These are phyloP conservation scores for Coracopsis vasa DNA, from an alignment of 2,113 vertebrate species.

Conservation along the genomic window DNA sequence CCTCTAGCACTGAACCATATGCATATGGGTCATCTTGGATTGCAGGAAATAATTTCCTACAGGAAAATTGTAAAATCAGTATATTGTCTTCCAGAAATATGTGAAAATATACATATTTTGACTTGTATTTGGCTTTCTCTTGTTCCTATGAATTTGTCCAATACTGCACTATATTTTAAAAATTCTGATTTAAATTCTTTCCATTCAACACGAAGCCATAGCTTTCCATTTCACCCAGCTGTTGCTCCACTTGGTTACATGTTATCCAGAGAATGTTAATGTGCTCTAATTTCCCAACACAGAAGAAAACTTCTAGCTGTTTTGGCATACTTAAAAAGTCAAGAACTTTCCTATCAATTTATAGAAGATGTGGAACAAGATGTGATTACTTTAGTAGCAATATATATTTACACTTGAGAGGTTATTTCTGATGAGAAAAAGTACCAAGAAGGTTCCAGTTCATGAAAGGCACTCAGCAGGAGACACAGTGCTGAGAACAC, in stretches of 20 bases:
- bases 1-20: background rate
- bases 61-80: background rate
- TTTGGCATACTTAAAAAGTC: background rate
- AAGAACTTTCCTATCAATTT: background rate
- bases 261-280: background rate
- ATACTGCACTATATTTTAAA: background rate
- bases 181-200: slow-evolving; percentile 55
- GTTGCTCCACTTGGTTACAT: background rate
- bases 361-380: background rate
- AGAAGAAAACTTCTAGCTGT: background rate
- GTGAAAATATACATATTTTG: slow-evolving; percentile 13
- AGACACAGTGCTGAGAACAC: background rate
- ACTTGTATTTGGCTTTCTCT: background rate
- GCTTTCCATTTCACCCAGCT: background rate
- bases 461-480: background rate
- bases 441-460: background rate
- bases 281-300: background rate
- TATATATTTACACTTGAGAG: background rate
- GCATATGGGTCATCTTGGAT: background rate
- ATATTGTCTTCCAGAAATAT: slow-evolving; percentile 13
- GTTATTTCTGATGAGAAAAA: background rate
- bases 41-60: slow-evolving; percentile 1
- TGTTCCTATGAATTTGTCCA: background rate
- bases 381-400: background rate
- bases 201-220: slow-evolving; percentile 13